phyloP scores from a whole-genome alignment of 2,113 vertebrate species.

The Ovis aries region DNA sequence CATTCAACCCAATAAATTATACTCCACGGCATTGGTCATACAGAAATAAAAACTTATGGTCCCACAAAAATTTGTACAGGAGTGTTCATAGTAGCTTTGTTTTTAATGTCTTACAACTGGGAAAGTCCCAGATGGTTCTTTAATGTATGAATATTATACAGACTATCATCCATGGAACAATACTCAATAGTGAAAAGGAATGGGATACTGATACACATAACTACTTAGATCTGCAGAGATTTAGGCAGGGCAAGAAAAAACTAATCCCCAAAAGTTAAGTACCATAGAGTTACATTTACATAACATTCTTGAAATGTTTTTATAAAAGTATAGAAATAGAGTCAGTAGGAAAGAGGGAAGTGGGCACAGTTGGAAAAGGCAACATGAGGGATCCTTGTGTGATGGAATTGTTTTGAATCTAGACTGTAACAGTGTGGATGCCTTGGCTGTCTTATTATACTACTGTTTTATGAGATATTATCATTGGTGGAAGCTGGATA shows the following conservation, averaged over 20 bases:
- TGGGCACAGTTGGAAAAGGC: not conserved
- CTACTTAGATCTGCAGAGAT: not conserved
- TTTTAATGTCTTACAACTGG: not conserved
- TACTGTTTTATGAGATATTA: not conserved
- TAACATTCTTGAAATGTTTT: not conserved
- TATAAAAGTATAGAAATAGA: not conserved
- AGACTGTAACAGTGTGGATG: not conserved
- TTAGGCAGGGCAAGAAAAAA: not conserved
- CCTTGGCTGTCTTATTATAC: not conserved
- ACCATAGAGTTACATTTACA: not conserved
- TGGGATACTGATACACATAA: not conserved
- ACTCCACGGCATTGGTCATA: not conserved
- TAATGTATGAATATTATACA: not conserved
- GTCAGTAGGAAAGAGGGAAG: not conserved
- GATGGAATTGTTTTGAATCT: not conserved
- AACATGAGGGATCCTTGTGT: not conserved
- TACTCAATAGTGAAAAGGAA: not conserved
- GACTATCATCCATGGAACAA: not conserved
- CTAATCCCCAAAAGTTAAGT: not conserved
- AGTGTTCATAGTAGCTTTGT: not conserved
- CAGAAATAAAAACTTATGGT: not conserved
- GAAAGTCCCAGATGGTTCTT: not conserved
- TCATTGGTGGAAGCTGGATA: not conserved
- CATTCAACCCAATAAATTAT: not conserved
- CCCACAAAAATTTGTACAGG: not conserved